Evolutionary conservation across 2,113 vertebrate genomes (phyloP).

Genomic region (Crocuta crocuta): DNA sequence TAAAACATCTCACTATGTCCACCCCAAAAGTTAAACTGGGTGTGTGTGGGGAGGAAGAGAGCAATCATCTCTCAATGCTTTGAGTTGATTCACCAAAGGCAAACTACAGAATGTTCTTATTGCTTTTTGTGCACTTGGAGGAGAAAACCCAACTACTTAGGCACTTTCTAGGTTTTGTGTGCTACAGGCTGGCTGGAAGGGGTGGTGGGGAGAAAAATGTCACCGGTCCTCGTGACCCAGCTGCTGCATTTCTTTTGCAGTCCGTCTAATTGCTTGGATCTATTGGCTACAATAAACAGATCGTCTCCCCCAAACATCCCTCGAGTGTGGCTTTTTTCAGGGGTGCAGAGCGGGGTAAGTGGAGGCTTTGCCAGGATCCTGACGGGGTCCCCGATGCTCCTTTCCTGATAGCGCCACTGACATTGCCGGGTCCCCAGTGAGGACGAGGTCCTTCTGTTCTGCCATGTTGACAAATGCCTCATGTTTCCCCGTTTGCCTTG

Average conservation of each 20-base stretch:
- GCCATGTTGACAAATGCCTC: background rate
- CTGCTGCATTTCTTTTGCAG: background rate
- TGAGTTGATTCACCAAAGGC: constrained; percentile 67
- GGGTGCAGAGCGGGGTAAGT: background rate
- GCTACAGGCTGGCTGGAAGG: background rate
- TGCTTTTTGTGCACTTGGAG: constrained; percentile 73
- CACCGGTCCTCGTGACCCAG: background rate
- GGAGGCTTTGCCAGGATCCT: background rate
- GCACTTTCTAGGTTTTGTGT: constrained; percentile 51
- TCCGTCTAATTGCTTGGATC: constrained; percentile 40
- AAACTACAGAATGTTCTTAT: constrained; percentile 70
- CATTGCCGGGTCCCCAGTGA: background rate
- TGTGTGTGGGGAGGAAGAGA: background rate
- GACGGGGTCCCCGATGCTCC: background rate
- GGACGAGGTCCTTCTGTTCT: background rate
- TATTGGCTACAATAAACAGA: constrained; percentile 77
- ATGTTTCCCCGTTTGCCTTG: background rate
- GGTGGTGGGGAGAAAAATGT: background rate
- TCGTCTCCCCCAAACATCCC: constrained; percentile 41
- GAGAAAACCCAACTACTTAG: constrained; percentile 56
- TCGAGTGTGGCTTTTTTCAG: constrained; percentile 33
- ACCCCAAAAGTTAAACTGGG: constrained; percentile 13
- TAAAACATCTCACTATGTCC: constrained; percentile 58
- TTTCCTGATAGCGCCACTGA: background rate
- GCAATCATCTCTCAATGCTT: constrained; percentile 47